Conservation (phyloP, 2,797 vertebrate genomes). For the Pipistrellus kuhlii region DNA sequence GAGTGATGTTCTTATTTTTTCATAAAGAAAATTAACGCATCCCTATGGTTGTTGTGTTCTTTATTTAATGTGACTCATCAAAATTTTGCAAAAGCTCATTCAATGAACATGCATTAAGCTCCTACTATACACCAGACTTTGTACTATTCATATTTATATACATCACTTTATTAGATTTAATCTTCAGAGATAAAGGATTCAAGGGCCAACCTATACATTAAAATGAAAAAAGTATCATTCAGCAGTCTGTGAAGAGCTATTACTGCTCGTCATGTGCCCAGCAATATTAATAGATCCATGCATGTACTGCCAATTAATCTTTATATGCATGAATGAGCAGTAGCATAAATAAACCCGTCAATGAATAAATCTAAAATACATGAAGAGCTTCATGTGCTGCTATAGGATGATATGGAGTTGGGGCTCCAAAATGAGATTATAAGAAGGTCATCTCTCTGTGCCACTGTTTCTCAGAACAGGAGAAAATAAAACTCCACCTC, state of each 20-base stretch:
- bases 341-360: background rate
- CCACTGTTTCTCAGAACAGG: background rate
- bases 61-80: background rate
- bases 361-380: background rate
- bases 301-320: background rate
- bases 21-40: background rate
- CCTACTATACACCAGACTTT: background rate
- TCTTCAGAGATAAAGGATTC: conserved; percentile 11
- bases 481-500: background rate
- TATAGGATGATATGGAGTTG: background rate
- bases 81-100: background rate
- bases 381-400: background rate
- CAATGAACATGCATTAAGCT: background rate
- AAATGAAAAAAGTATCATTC: background rate
- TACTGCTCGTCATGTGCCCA: background rate
- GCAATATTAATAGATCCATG: background rate
- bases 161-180: conserved; percentile 8
- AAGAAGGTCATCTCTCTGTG: background rate
- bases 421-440: no score
- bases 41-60: background rate
- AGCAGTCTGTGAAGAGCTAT: background rate
- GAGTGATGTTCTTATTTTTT: background rate
- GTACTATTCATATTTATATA: background rate
- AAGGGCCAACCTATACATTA: background rate
- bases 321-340: background rate